Evolutionary conservation across 2,888 invertebrate species (phyloP), one percentile per base, ranked within the genome.

Genomic region (Callimorpha dominula): DNA sequence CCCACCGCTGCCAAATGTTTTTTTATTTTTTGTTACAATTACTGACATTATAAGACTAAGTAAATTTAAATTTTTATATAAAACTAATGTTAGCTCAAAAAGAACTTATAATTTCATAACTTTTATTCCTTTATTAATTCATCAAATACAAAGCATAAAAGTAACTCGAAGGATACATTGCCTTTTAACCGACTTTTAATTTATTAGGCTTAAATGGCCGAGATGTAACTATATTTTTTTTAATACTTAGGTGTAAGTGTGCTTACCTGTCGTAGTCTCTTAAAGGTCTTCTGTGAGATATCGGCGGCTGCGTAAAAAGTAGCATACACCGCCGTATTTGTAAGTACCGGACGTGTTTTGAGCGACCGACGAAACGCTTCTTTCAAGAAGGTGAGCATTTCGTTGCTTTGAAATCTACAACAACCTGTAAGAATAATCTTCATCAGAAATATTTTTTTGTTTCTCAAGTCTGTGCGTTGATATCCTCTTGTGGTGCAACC

Each of bases 221-320:
- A 31, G 31, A 31, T 31, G 31, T 31, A 2, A 31, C 31, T 31
- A 31, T 31, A 31, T 31, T 1, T 31, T 31, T 31, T 31, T 31
- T 31, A 31, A 31, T 31, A 31, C 31, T 31, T 31, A 31, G 2
- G 2, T 31, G 31, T 31, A 31, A 31, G 31, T 31, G 1, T 31
- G 31, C 69, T 69, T 62, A 69, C 69, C 42, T 50, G 40, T n/a
- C 50, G 69, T 5, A 60, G 11, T 62, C 69, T 49, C 40, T 96
- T 97, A 77, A 97, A 93, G 12, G 97, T 96, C 92, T 98, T 98
- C 88, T 98, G 98, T 0, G 97, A 97, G 73, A 97, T 96, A 89
- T 98, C 98, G 0, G 98, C 98, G 7, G 97, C 97, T 0, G 97
- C 96, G 89, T 98, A 98, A 83, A 98, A 96, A 0, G 96, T 96